These are phyloP conservation scores for Drosophila erecta DNA, from an alignment of 1,140 invertebrate species.

Conservation along the genomic window DNA sequence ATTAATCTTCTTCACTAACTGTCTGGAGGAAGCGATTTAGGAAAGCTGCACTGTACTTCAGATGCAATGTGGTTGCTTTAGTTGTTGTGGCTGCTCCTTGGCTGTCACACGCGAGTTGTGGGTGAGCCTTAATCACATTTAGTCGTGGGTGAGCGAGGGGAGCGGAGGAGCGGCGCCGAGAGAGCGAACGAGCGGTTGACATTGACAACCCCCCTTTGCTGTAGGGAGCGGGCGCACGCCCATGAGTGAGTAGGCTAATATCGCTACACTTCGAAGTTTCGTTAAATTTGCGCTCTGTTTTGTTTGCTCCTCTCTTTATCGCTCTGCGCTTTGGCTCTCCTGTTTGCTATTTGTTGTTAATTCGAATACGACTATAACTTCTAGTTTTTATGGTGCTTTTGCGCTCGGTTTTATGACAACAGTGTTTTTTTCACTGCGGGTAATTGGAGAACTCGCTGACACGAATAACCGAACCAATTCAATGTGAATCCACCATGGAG, in stretches of 20 bases:
- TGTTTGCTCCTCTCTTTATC: constrained; percentile 66
- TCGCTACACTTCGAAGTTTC: constrained; percentile 69
- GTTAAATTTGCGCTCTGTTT: constrained; percentile 65
- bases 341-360: constrained; percentile 57
- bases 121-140: constrained; percentile 80
- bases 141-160: constrained; percentile 31
- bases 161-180: background rate
- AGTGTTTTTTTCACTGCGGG: constrained; percentile 38
- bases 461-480: background rate
- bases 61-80: constrained; percentile 14
- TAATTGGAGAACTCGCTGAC: constrained; percentile 39
- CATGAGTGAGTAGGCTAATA: constrained; percentile 54
- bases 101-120: constrained; percentile 61
- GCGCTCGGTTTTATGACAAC: constrained; percentile 47
- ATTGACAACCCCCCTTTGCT: constrained; percentile 28
- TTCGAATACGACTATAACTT: constrained; percentile 45
- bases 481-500: constrained; percentile 12
- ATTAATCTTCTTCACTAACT: too few relatives aligned
- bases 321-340: constrained; percentile 5
- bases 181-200: constrained; percentile 13
- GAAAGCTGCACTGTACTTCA: constrained; percentile 13
- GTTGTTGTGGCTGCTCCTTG: constrained; percentile 21
- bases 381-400: constrained; percentile 43
- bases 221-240: constrained; percentile 46
- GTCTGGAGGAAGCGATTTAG: background rate